Base-by-base conservation (phyloP, 1,140 invertebrate genomes). In the Drosophila mojavensis region DNA sequence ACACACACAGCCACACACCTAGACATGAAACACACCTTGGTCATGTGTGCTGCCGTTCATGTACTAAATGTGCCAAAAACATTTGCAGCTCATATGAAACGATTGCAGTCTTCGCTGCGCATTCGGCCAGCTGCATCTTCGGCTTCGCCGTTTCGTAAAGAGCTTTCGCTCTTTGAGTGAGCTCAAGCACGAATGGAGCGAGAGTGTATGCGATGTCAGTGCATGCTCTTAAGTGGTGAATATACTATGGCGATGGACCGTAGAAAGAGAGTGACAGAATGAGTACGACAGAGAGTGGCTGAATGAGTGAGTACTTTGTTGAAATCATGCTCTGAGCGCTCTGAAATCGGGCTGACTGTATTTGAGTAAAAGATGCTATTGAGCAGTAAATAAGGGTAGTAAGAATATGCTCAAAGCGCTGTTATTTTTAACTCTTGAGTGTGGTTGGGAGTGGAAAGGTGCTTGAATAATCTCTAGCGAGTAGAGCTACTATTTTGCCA, bases 51-150 rank as follows among this genome's bases (percentile, higher is more conserved):
- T 66, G 79, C 74, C 68, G 15, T 9, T 47, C 55, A 33, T 86
- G 82, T 86, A 66, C 82, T 85, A 86, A 85, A 72, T 78, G 75
- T 76, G 63, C 75, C 67, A 81, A 86, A 81, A 54, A 36, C 36
- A 45, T 62, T 26, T 39, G 51, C 75, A 73, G 30, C 24, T 30
- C 28, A 53, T 28, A 67, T 54, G 51, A 61, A 56, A 15, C 43
- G 24, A 33, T 28, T 43, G n/a, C 15, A 39, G 55, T 64, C 30
- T 55, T 10, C 47, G 43, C 28, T 43, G 9, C 5, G n/a, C n/a
- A 26, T 5, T 59, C 55, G n/a, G 41, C 41, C 39, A 4, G 24
- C 26, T 60, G 15, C 10, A 15, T 26, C 15, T 30, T 64, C 30
- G 41, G 45, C 9, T 50, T 43, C 33, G 53, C 2, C 39, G 58